Evolutionary conservation across 1,140 invertebrate genomes (phyloP).

Genomic region (Agraylea sexmaculata): DNA sequence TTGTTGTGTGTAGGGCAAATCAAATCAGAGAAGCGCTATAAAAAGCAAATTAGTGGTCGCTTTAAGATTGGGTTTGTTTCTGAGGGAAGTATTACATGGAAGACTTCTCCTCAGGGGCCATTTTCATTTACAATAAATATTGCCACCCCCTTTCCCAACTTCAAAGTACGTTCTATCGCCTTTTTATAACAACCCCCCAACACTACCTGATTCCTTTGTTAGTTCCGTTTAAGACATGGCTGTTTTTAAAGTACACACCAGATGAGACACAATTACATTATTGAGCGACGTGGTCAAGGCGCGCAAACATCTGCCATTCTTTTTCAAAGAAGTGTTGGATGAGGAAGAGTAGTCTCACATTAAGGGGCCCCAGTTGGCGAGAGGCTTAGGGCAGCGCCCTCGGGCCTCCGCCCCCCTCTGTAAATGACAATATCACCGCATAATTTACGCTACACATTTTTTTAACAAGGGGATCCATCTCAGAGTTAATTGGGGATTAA

Average conservation of each 20-base stretch:
- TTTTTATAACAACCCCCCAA: constrained; percentile 7
- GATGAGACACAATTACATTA: too few relatives aligned
- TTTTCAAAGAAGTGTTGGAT: too few relatives aligned
- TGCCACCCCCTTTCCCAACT: constrained; percentile 25
- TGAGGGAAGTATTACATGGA: constrained; percentile 42
- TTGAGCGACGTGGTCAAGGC: too few relatives aligned
- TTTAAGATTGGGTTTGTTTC: too few relatives aligned
- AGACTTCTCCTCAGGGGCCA: constrained; percentile 44
- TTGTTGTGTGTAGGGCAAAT: too few relatives aligned
- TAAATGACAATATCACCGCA: constrained; percentile 21
- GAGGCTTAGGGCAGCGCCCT: constrained; percentile 15
- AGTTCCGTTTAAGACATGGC: too few relatives aligned
- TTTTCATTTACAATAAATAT: constrained; percentile 47
- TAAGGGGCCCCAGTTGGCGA: constrained; percentile 10
- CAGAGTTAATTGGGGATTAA: too few relatives aligned
- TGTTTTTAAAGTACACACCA: too few relatives aligned
- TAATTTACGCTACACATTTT: constrained; percentile 19
- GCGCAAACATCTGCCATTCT: too few relatives aligned
- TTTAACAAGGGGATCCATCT: too few relatives aligned
- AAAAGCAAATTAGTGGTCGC: constrained; percentile 45
- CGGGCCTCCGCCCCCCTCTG: constrained; percentile 12
- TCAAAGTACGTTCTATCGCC: too few relatives aligned
- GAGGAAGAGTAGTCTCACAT: too few relatives aligned
- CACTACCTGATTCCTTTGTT: constrained; percentile 13
- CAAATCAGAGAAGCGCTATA: constrained; percentile 44